Evolutionary conservation across 2,888 invertebrate genomes (phyloP), one percentile per base, ranked within the genome.

Genomic region (Aphidoletes aphidimyza): DNA sequence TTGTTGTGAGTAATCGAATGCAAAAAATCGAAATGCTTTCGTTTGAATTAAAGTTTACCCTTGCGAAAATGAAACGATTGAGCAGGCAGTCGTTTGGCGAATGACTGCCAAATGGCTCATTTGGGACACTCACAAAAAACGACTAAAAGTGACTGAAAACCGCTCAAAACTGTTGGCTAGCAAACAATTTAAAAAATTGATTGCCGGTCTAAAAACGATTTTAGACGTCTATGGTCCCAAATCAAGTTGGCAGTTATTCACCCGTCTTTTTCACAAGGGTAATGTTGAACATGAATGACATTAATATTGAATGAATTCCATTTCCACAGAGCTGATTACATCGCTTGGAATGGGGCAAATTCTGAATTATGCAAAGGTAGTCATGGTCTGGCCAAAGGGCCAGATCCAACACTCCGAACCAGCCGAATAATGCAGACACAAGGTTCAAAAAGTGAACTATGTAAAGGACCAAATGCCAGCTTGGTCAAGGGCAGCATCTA

Each of bases 341-440:
- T 95, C 84, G 93, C 95, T 5, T 96, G 96, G 96, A 94, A 94
- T 86, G 96, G 96, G 0, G 94, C 95, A 0, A 94, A 96, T 89
- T 93, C 93, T 0, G 92, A 91, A 84, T 89, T 94, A 22, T 89
- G 92, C 9, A 89, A 89, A 37, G 93, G 92, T 0, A 89, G 90
- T n/a, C 89, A 90, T 85, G 88, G 89, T 45, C 78, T 91, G 0
- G 91, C 92, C 0, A 90, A 90, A 84, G 94, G 95, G 0, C 91
- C 93, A 0, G 91, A 94, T 86, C 88, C 91, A 42, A 91, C 90
- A 0, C 90, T 91, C 8, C 85, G 88, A 0, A 86, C 88, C 0
- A 91, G 91, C 0, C 91, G 91, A 19, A 88, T 88, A 81, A 90
- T 91, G 84, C 90, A 91, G 78, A 92, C 95, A 0, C 91, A 92